A percentile compares a stretch with the other conserved stretches of the same genome.
Conservation (phyloP, 1,140 invertebrate genomes). For the Cherax destructor region DNA sequence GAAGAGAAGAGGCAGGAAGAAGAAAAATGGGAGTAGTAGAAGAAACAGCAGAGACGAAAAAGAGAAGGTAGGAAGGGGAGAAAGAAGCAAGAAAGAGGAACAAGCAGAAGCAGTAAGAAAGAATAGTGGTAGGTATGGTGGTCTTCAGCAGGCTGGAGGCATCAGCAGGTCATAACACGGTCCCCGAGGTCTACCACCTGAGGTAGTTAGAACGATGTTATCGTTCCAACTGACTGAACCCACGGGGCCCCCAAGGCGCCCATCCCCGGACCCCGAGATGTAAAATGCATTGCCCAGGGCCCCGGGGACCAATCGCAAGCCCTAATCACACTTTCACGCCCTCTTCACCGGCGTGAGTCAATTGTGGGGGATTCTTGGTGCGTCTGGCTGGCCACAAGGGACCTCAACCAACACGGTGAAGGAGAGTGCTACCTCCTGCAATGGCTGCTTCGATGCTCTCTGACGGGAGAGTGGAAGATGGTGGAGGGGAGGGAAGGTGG, state of each 20-base stretch:
- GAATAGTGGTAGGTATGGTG: neutral
- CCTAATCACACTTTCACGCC: slow-evolving; percentile 64
- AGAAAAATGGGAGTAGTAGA: too few relatives aligned
- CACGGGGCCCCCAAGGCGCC: neutral
- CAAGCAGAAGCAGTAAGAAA: too few relatives aligned
- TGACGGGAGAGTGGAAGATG: neutral
- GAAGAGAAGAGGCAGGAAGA: too few relatives aligned
- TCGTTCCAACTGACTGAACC: neutral
- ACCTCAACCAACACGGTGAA: neutral
- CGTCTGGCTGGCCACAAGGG: slow-evolving; percentile 10
- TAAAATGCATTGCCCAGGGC: slow-evolving; percentile 51
- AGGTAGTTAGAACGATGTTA: neutral
- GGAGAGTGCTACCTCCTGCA: neutral
- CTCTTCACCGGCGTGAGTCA: slow-evolving; percentile 44
- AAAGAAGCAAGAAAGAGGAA: neutral
- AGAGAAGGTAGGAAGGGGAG: neutral
- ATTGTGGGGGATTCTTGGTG: slow-evolving; percentile 43
- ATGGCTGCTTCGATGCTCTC: too few relatives aligned
- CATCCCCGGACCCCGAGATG: slow-evolving; percentile 26
- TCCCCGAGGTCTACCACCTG: neutral
- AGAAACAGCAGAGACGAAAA: too few relatives aligned
- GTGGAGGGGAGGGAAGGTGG: neutral
- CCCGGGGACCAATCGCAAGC: slow-evolving; percentile 42
- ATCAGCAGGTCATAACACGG: slow-evolving; percentile 10
- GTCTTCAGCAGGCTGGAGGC: neutral